Evolutionary conservation across 2,888 invertebrate genomes (phyloP), one percentile per base, ranked within the genome.

Genomic region (Biston stratarius): DNA sequence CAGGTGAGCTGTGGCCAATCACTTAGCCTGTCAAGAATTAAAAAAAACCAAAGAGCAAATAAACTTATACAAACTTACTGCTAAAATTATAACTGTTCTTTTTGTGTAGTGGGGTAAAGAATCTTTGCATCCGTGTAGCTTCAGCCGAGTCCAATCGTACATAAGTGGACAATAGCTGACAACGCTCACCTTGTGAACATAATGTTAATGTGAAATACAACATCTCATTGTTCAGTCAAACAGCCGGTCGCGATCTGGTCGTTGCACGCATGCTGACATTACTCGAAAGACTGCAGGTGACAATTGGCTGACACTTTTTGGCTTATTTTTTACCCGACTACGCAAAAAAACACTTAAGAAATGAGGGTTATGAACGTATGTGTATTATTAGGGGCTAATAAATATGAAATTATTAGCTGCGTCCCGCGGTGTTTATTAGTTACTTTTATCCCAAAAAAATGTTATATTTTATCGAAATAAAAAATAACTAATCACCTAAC

Each of bases 151-250:
- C 45, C 74, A 74, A 85, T 86, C 81, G 76, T 76, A 91, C 92
- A 90, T 89, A 91, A 92, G 92, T 93, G 92, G 92, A 92, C 91
- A 91, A 91, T 90, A 90, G 90, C 85, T 72, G 88, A 90, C 92
- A 91, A 89, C 84, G 80, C 83, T 84, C 86, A 85, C 83, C 88
- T 91, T 91, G 93, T 93, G 93, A 92, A 94, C 93, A 93, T 91
- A 93, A 93, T 94, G 93, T 93, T 85, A 92, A 92, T 91, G 92
- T 92, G 92, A 92, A 86, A 92, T 92, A 91, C 89, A 88, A 92
- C 93, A 93, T 89, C 88, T 85, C 90, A 93, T 94, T 94, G 93
- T 94, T 81, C 90, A 86, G 92, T 94, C 93, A 88, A 85, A 82
- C 82, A 80, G 78, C 71, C 75, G 73, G 77, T 78, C 73, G 73